Conservation (phyloP, 2,797 vertebrate genomes). For the Betta splendens region DNA sequence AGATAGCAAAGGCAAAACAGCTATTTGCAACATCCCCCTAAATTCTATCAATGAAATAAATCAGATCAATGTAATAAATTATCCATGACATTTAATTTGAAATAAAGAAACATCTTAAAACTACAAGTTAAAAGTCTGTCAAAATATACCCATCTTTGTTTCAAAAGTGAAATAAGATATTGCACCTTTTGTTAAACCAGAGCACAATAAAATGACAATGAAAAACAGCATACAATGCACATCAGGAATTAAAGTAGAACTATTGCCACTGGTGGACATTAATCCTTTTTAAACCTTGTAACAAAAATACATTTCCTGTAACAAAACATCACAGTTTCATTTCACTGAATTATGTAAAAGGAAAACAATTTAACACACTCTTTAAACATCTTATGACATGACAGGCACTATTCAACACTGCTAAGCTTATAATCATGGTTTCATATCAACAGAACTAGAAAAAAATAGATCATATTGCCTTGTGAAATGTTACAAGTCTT, state of each 20-base stretch:
- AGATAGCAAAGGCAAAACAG: conserved; percentile 85
- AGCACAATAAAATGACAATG: conserved; percentile 88
- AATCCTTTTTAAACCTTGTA: conserved; percentile 78
- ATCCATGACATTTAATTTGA: conserved; percentile 83
- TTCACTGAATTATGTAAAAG: conserved; percentile 85
- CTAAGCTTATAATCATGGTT: conserved; percentile 88
- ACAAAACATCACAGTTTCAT: conserved; percentile 89
- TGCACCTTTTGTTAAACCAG: conserved; percentile 86
- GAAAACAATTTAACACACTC: conserved; percentile 79
- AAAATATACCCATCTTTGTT: conserved; percentile 88
- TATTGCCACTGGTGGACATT: conserved; percentile 76
- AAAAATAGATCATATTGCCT: conserved; percentile 86
- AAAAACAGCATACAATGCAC: conserved; percentile 85
- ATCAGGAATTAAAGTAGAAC: conserved; percentile 86
- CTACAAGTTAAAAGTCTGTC: conserved; percentile 85
- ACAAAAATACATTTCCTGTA: conserved; percentile 86
- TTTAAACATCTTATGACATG: conserved; percentile 84
- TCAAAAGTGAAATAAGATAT: conserved; percentile 89
- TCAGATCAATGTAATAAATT: conserved; percentile 85
- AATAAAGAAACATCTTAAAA: conserved; percentile 78
- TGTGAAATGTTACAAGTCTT: conserved; percentile 93
- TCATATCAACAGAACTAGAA: conserved; percentile 91
- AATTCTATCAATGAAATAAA: conserved; percentile 75
- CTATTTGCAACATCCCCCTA: conserved; percentile 82
- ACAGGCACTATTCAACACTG: conserved; percentile 91